These are phyloP conservation scores for Callosobruchus maculatus DNA, from an alignment of 2,888 invertebrate species.

Conservation along the genomic window DNA sequence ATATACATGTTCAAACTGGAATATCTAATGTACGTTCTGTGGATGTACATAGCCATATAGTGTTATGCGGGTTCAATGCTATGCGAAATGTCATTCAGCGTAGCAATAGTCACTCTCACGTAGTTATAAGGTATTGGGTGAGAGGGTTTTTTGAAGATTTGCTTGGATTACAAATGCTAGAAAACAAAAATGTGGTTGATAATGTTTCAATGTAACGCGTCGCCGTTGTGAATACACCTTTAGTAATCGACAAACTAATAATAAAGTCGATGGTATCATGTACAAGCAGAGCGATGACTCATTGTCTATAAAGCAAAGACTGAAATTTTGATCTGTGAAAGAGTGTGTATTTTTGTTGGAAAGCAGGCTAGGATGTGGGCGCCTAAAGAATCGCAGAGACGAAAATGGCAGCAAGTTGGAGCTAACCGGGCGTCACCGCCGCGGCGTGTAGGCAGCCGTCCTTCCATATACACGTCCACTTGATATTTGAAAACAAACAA, in stretches of 20 bases:
- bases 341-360: background rate
- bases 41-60: no score
- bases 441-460: constrained; percentile 11
- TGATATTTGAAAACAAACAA: constrained; percentile 11
- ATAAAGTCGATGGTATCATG: background rate
- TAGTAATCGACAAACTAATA: background rate
- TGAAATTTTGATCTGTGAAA: background rate
- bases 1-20: no score
- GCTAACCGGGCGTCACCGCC: background rate
- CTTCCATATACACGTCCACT: constrained; percentile 12
- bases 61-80: no score
- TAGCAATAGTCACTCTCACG: no score
- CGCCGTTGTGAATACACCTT: background rate
- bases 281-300: background rate
- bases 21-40: no score
- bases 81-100: no score
- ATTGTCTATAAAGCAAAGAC: background rate
- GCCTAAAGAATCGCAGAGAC: background rate
- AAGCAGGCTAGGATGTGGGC: background rate
- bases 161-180: no score
- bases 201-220: background rate
- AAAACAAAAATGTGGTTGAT: no score
- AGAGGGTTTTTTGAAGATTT: no score
- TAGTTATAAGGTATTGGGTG: no score
- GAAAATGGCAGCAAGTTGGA: background rate